These are phyloP conservation scores for pig (Sus scrofa) DNA, from an alignment of 2,113 vertebrate genomes.

Conservation along the genomic window T2T-Sscrofa CM000813.6:118774501-118775000, in stretches of 20 bases:
- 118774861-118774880: background rate
- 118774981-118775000: background rate
- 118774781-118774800: too few relatives aligned
- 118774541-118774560: background rate
- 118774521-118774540: background rate
- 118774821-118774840: background rate
- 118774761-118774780: background rate
- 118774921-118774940: background rate
- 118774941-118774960: background rate
- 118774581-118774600: background rate
- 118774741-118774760: background rate
- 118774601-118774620: background rate
- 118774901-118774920: background rate
- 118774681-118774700: background rate
- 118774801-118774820: background rate
- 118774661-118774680: background rate
- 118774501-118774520: background rate
- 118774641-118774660: background rate
- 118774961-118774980: background rate
- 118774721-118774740: background rate
- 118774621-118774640: background rate
- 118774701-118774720: background rate
- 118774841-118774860: too few relatives aligned
- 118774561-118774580: background rate
- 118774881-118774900: background rate